phyloP scores from a whole-genome alignment of 2,113 vertebrate genomes.

The Chlamydotis undulata region DNA sequence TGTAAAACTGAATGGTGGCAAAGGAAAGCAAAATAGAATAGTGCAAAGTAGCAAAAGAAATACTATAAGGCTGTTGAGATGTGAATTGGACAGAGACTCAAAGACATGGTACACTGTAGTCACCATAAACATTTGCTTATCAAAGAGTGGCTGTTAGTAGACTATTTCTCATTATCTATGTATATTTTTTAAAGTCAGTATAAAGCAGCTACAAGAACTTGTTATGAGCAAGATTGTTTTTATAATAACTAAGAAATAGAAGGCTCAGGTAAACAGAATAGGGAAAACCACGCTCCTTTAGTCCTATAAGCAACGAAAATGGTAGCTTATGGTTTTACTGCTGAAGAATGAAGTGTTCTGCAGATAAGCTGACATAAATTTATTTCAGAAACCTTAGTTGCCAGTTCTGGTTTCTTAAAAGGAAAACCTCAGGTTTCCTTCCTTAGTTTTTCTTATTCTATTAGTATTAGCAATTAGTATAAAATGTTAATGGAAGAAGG shows the following conservation, averaged over 20 bases:
- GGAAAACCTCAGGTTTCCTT: neutral
- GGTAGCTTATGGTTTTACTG: neutral
- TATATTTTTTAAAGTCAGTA: neutral
- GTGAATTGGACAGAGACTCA: neutral
- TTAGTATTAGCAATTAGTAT: neutral
- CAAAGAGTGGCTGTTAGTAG: neutral
- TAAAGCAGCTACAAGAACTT: neutral
- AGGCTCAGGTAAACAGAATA: neutral
- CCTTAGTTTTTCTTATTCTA: too few species aligned
- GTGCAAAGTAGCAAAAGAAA: neutral
- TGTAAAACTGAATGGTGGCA: neutral
- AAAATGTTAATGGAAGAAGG: neutral
- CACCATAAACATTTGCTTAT: neutral
- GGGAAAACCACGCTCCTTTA: fast-evolving
- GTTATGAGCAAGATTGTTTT: neutral
- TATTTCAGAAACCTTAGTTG: neutral
- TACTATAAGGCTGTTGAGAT: neutral
- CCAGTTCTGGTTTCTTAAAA: neutral
- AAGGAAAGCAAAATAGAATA: neutral
- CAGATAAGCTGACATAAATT: neutral
- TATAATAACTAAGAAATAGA: neutral
- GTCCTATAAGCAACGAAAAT: neutral
- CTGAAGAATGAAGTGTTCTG: neutral
- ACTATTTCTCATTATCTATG: neutral
- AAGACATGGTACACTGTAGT: neutral